These are phyloP conservation scores for Phalloptychus januarius DNA, from an alignment of 2,797 vertebrate species.

Conservation along the genomic window DNA sequence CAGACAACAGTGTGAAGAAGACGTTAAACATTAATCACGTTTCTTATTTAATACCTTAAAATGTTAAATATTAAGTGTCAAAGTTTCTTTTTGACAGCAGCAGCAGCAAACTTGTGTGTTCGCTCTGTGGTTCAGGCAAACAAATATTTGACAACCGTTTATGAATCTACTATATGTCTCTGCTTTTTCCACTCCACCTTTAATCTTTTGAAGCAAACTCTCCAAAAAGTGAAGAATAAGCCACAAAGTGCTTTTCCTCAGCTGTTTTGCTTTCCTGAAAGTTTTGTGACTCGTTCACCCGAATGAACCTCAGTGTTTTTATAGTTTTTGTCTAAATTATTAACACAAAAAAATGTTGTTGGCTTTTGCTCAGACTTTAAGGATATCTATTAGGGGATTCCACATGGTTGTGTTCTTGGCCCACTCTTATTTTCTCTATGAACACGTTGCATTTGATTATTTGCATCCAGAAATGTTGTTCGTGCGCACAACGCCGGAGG, in stretches of 20 bases:
- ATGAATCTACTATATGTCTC: neutral
- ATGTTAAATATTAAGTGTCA: neutral
- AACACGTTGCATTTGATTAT: too few species aligned
- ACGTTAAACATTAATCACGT: neutral
- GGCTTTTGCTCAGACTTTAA: too few species aligned
- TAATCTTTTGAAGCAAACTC: neutral
- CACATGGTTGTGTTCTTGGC: too few species aligned
- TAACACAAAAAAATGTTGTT: too few species aligned
- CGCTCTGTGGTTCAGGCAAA: neutral
- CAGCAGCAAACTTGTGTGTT: too few species aligned
- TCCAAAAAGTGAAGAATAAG: neutral
- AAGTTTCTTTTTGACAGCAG: neutral
- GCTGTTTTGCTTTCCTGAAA: neutral
- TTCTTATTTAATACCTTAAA: neutral
- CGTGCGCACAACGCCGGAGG: too few species aligned
- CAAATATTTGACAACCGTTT: neutral
- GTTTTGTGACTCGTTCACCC: neutral
- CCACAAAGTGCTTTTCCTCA: neutral
- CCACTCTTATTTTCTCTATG: too few species aligned
- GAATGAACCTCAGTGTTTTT: neutral
- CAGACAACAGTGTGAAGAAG: too few species aligned
- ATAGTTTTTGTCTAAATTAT: too few species aligned
- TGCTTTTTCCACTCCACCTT: neutral
- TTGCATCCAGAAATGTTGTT: too few species aligned
- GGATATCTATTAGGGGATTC: too few species aligned